Base-by-base conservation (phyloP, 2,113 vertebrate species). In the Bos taurus region DNA sequence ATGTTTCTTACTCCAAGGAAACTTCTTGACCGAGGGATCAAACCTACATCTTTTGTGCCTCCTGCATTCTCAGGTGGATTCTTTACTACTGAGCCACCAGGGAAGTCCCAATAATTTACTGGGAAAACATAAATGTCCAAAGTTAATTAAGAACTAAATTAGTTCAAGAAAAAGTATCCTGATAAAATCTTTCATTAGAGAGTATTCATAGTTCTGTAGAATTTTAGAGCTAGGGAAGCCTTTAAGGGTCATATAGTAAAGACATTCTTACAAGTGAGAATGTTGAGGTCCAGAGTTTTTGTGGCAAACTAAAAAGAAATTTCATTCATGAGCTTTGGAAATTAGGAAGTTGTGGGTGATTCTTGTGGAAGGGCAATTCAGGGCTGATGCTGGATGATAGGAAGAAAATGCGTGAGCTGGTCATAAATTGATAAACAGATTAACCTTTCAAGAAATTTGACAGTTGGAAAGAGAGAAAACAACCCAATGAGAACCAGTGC, bases 111-210 rank as follows among this genome's bases (percentile, higher is more conserved):
- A 10, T 21, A 36, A 88, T 50, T 89, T 60, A 19, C 25, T 96
- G 5, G 7, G 60, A 91, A 91, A 91, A 84, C 15, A 78, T 40
- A 96, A 59, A 60, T 87, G 94, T 81, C 9, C n/a, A 74, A 85
- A 90, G 92, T n/a, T 94, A 83, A 54, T 93, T 90, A 26, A 59
- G 87, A 88, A 95, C 52, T 94, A 81, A 88, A 96, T 48, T 94
- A 83, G 91, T 91, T 92, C 25, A 74, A 96, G 23, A 90, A 80
- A 40, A 25, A 82, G 46, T 46, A 88, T 13, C 12, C 12, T 21
- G 4, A 23, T 77, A 12, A 96, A 3, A 56, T 1, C 13, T 50
- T 71, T 89, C 77, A 54, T 82, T 91, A 64, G 21, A n/a, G 28
- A 89, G 6, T 50, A n/a, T 87, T 94, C 4, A 86, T 43, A 6